Conservation (phyloP, 2,113 vertebrate species). For the Oplegnathus fasciatus region DNA sequence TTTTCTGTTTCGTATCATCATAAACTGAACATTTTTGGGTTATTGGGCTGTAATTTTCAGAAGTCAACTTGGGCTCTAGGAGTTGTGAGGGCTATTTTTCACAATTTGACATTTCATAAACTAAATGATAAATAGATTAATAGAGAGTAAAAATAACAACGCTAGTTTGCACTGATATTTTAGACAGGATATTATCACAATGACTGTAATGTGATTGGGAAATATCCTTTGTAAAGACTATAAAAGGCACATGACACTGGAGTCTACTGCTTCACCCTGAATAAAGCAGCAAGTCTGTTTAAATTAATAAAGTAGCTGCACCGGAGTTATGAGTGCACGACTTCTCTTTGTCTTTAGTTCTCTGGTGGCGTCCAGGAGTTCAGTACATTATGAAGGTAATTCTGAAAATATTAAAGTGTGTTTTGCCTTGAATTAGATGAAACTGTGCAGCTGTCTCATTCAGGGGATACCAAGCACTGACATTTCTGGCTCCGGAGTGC, state of each 20-base stretch:
- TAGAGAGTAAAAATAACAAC: not conserved
- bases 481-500: slow-evolving; percentile 52
- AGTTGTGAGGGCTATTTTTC: not conserved
- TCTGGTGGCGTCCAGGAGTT: slow-evolving; percentile 37
- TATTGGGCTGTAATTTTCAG: not conserved
- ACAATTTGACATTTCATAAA: not conserved
- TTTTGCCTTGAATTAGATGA: slow-evolving; percentile 53
- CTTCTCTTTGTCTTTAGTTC: slow-evolving; percentile 47
- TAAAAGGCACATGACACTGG: not conserved
- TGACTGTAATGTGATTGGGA: not conserved
- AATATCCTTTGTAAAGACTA: not conserved
- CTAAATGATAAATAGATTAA: not conserved
- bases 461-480: slow-evolving; percentile 19
- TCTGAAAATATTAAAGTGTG: slow-evolving; percentile 59
- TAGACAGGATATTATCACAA: not conserved
- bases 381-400: slow-evolving; percentile 50
- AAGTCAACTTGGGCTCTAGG: not conserved
- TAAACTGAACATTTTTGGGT: not conserved
- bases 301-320: slow-evolving; percentile 43
- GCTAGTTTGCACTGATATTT: not conserved
- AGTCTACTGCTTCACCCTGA: not conserved
- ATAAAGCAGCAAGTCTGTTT: slow-evolving; percentile 30
- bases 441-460: slow-evolving; percentile 35
- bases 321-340: slow-evolving; percentile 21
- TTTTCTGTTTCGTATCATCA: not conserved